Evolutionary conservation across 2,113 vertebrate genomes (phyloP).

Genomic region (Takifugu bimaculatus): DNA sequence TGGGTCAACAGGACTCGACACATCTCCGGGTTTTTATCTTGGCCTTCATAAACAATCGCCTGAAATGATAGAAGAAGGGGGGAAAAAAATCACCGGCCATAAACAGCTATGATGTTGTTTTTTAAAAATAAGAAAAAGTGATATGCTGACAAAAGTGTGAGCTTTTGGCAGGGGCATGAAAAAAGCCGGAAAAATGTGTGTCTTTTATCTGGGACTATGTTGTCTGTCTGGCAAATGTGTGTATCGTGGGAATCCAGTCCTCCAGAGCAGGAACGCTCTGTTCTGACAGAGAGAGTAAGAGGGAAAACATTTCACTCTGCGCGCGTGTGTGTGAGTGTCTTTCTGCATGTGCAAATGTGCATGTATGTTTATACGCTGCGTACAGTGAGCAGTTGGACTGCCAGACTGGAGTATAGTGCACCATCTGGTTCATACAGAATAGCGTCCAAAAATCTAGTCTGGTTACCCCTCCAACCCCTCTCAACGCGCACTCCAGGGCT

Average conservation of each 20-base stretch:
- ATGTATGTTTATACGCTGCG: slow-evolving; percentile 59
- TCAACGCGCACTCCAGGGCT: slow-evolving; percentile 71
- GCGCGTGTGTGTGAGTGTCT: slow-evolving; percentile 20
- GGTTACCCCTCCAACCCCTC: slow-evolving; percentile 73
- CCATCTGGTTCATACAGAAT: slow-evolving; percentile 71
- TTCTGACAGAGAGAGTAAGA: slow-evolving; percentile 64
- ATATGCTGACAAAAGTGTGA: slow-evolving; percentile 10
- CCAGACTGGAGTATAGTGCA: slow-evolving; percentile 75
- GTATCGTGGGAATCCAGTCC: slow-evolving; percentile 62
- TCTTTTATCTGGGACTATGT: slow-evolving; percentile 61
- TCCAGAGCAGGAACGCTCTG: slow-evolving; percentile 63
- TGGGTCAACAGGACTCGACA: slow-evolving; percentile 94
- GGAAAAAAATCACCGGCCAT: slow-evolving; percentile 7
- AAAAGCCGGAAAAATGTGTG: slow-evolving; percentile 36
- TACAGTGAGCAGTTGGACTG: slow-evolving; percentile 76
- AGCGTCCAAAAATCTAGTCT: slow-evolving; percentile 72
- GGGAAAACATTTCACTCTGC: slow-evolving; percentile 35
- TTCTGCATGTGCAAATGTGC: slow-evolving; percentile 44
- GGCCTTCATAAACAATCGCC: slow-evolving; percentile 94
- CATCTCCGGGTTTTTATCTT: slow-evolving; percentile 99
- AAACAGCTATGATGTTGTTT: slow-evolving; percentile 8
- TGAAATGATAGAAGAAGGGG: slow-evolving; percentile 55
- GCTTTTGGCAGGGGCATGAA: slow-evolving; percentile 13
- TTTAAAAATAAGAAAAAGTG: not conserved
- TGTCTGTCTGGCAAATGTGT: slow-evolving; percentile 59